These are phyloP conservation scores for Pristionchus mayeri DNA, from an alignment of 2,888 invertebrate species.

Conservation along the genomic window DNA sequence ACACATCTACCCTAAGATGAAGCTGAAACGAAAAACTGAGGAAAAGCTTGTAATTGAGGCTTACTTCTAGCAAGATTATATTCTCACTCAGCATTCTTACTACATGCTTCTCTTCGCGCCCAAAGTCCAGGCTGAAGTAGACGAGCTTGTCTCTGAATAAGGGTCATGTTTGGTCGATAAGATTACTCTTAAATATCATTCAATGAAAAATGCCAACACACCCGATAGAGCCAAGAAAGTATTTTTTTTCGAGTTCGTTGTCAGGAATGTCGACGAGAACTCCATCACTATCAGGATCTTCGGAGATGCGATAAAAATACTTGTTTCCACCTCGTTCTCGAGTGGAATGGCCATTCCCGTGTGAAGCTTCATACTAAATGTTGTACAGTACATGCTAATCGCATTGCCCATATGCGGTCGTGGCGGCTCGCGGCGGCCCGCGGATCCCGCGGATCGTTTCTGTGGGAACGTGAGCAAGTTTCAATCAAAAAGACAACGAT, in stretches of 20 bases:
- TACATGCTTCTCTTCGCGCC: background rate
- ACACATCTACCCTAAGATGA: background rate
- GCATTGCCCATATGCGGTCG: no score
- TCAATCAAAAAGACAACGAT: no score
- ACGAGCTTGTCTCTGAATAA: background rate
- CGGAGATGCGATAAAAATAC: background rate
- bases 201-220: background rate
- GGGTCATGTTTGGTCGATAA: background rate
- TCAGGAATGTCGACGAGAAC: background rate
- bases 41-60: background rate
- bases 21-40: background rate
- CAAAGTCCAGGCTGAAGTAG: background rate
- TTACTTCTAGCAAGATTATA: background rate
- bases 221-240: background rate
- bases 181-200: background rate
- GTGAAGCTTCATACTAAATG: no score
- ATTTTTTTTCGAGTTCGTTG: background rate
- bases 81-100: background rate
- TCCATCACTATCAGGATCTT: background rate
- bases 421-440: no score
- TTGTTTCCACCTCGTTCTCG: background rate
- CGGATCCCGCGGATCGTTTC: no score
- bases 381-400: no score
- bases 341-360: no score
- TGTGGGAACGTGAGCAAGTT: no score